Evolutionary conservation across 2,888 invertebrate species (phyloP).

Genomic region (Drosophila macrospina): DNA sequence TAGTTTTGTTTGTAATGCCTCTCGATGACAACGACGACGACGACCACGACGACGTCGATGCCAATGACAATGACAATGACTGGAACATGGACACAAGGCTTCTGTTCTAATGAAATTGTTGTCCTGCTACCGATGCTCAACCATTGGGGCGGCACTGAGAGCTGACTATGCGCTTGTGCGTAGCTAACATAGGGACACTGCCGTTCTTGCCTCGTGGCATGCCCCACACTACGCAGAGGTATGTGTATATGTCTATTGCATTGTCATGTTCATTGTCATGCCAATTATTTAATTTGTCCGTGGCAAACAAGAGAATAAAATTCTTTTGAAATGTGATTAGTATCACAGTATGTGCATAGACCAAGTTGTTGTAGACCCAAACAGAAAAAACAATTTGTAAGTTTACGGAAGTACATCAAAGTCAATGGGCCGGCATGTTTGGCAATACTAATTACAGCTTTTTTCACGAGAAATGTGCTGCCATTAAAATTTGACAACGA

Average conservation of each 20-base stretch:
- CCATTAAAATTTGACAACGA: constrained; percentile 6
- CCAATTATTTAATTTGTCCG: constrained; percentile 78
- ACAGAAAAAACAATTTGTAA: constrained; percentile 20
- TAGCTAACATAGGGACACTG: not conserved
- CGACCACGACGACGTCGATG: constrained; percentile 4
- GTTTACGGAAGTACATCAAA: constrained; percentile 46
- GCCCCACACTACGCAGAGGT: constrained; percentile 39
- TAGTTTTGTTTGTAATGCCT: constrained; percentile 78
- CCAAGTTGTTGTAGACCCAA: not conserved
- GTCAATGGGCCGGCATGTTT: constrained; percentile 14
- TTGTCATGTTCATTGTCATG: constrained; percentile 74
- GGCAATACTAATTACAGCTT: constrained; percentile 29
- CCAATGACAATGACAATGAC: constrained; percentile 21
- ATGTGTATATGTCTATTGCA: constrained; percentile 47
- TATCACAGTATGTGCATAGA: constrained; percentile 29
- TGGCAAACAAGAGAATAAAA: constrained; percentile 47
- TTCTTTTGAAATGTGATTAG: constrained; percentile 64
- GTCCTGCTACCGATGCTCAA: constrained; percentile 39
- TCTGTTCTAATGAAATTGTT: constrained; percentile 74
- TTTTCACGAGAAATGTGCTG: not conserved
- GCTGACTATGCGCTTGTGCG: constrained; percentile 11
- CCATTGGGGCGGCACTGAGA: constrained; percentile 24
- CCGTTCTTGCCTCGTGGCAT: constrained; percentile 37
- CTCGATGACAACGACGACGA: constrained; percentile 57
- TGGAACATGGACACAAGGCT: constrained; percentile 39